Base-by-base conservation (phyloP, 2,113 vertebrate genomes). In the Sorex fumeus region DNA sequence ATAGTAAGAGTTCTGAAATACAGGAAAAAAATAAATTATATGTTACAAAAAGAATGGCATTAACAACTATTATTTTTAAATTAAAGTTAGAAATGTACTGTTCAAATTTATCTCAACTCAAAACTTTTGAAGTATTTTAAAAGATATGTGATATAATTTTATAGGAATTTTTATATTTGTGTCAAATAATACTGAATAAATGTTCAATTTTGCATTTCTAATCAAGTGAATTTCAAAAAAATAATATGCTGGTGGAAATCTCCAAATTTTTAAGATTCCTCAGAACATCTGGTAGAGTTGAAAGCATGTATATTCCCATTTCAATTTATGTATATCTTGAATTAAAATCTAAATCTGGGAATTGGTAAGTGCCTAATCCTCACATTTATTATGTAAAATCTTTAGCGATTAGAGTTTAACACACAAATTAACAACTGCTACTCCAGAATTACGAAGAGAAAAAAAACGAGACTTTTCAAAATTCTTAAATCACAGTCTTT, bases 211-310 rank as follows among this genome's bases (percentile, higher is more conserved):
- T 34, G 72, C 15, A 45, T 84, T 47, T 62, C 32, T 50, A 78
- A 34, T 25, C 43, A 87, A 85, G 50, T 30, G n/a, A 72, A 16
- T 71, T 95, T 27, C 25, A 87, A 7, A 45, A 82, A 79, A 71
- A 93, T 66, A 93, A 36, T 83, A 87, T 87, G 50, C 50, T 93
- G 18, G 0, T 71, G 67, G 12, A 93, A 96, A 97, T 92, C 91
- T 81, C 43, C 53, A 83, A 67, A 85, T 96, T 93, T 53, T 78
- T 76, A 57, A 89, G 66, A 92, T 92, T 91, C 89, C 95, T 94
- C 94, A 83, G 57, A 95, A 91, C 96, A 96, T 96, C 93, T 96
- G 96, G 84, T 50, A 79, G 8, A 85, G 30, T 32, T n/a, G 80
- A 84, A 94, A 72, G 15, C 50, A 69, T 72, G 30, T 90, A 53